Evolutionary conservation across 37 sponge, comb jelly and placozoan species (phyloP), one percentile per base, ranked within the genome.

Genomic region (Hormiphora californensis): DNA sequence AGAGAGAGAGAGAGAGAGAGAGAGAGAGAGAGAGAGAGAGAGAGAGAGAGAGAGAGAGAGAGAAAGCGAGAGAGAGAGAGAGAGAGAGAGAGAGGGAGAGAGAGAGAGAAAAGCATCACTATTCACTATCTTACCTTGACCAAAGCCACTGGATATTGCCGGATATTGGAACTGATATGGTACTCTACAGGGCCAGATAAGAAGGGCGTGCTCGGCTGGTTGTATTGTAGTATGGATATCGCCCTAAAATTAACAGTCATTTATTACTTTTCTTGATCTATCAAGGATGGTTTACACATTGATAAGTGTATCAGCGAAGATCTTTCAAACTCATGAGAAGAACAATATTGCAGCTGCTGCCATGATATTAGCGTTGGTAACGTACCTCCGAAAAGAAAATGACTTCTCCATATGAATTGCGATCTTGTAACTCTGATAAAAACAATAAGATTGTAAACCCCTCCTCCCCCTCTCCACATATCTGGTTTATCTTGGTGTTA

Each of bases 391-490:
- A 49, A 41, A 54, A 88, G 55, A 88, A 63, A 25, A 88, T 25
- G 23, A 86, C 22, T 31, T 88, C 89, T 28, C 89, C 89, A 40
- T 88, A 88, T 33, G 53, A 21, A 41, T 88, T 86, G 44, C 8
- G 43, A 17, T 63, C 43, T 55, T 22, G n/a, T 23, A 41, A n/a
- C 41, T 54, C 28, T 21, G 53, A 22, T 9, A 88, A 22, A 27
- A 54, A 85, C 17, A 88, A 27, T 1, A 87, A 5, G 17, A 63
- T 49, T 46, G 88, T 40, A n/a, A 44, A 85, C 54, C 54, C 88
- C 2, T 54, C 38, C 63, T 88, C 88, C 5, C 7, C 4, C 53
- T 39, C 78, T 36, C 23, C 30, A 51, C 59, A 54, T 32, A 30
- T 21, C 15, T 40, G 27, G 59, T 85, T 59, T 54, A 88, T 30